Percentiles rank a stretch among this genome's conserved stretches.
Conservation (phyloP, 2,888 invertebrate genomes). For the Trimorus sp. region DNA sequence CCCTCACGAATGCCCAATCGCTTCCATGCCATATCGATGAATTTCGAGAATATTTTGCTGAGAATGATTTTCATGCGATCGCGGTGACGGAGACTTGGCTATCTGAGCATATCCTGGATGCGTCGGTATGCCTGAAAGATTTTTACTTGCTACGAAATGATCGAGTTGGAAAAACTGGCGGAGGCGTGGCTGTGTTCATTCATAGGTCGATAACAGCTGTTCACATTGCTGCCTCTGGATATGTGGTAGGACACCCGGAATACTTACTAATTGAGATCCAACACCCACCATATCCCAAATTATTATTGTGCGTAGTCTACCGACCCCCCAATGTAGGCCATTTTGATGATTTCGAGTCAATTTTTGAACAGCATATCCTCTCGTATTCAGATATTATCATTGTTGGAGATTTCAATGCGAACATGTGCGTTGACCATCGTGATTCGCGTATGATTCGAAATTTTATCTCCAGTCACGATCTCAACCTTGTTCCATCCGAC, state of each 20-base stretch:
- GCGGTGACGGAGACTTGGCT: slow-evolving; percentile 13
- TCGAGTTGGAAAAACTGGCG: background rate
- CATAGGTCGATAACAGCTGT: background rate
- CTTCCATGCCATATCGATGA: slow-evolving; percentile 9
- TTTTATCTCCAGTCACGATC: background rate
- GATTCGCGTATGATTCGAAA: background rate
- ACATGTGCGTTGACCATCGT: background rate
- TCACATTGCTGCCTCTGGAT: no score
- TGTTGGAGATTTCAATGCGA: no score
- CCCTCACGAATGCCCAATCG: slow-evolving; percentile 7
- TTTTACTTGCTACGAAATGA: slow-evolving; percentile 14
- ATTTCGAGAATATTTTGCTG: background rate
- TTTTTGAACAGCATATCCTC: no score
- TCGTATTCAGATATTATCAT: no score
- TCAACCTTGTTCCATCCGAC: background rate
- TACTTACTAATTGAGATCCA: background rate
- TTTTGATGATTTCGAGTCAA: no score
- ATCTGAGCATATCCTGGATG: background rate
- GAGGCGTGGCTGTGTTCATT: background rate
- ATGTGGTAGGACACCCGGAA: background rate
- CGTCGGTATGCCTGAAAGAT: background rate
- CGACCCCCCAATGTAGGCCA: no score
- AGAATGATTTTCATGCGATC: background rate
- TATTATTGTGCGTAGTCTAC: no score
- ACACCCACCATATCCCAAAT: no score